phyloP scores from a whole-genome alignment of 1,140 invertebrate species.

The Drosophila sp. region DNA sequence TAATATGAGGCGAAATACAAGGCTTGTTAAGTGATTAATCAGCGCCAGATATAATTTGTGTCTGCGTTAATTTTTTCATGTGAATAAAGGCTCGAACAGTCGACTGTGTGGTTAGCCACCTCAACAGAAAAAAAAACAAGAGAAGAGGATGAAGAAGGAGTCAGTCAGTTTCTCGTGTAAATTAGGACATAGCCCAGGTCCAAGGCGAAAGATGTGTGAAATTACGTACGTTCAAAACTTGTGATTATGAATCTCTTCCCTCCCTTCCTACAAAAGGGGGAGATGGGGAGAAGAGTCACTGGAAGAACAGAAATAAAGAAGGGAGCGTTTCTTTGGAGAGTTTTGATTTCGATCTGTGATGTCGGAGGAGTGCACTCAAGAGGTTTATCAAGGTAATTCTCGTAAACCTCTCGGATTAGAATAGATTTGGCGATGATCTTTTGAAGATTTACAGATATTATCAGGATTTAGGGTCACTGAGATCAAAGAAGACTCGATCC shows the following conservation, averaged over 20 bases:
- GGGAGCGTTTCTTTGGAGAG: too few relatives aligned
- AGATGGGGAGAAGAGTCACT: background rate
- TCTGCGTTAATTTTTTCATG: slow-evolving; percentile 81
- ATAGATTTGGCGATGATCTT: too few relatives aligned
- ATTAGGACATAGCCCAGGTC: slow-evolving; percentile 64
- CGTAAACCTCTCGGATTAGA: too few relatives aligned
- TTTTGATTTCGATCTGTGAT: too few relatives aligned
- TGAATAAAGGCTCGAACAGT: slow-evolving; percentile 58
- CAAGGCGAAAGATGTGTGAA: slow-evolving; percentile 41
- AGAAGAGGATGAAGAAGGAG: slow-evolving; percentile 20
- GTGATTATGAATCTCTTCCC: background rate
- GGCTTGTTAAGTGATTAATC: slow-evolving; percentile 82
- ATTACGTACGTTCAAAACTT: slow-evolving; percentile 24
- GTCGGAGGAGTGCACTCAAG: too few relatives aligned
- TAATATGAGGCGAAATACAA: slow-evolving; percentile 75
- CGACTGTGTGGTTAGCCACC: slow-evolving; percentile 21
- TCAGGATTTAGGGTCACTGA: too few relatives aligned
- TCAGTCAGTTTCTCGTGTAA: slow-evolving; percentile 49
- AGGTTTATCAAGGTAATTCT: too few relatives aligned
- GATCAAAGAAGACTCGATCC: too few relatives aligned
- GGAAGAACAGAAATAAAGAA: background rate
- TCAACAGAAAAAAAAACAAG: slow-evolving; percentile 22
- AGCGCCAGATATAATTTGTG: slow-evolving; percentile 82
- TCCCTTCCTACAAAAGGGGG: background rate
- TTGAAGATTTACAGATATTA: too few relatives aligned